A percentile compares a stretch with the other conserved stretches of the same genome.
These are phyloP conservation scores for Drosophila meridionalis DNA, from an alignment of 2,888 invertebrate genomes.

Conservation along the genomic window DNA sequence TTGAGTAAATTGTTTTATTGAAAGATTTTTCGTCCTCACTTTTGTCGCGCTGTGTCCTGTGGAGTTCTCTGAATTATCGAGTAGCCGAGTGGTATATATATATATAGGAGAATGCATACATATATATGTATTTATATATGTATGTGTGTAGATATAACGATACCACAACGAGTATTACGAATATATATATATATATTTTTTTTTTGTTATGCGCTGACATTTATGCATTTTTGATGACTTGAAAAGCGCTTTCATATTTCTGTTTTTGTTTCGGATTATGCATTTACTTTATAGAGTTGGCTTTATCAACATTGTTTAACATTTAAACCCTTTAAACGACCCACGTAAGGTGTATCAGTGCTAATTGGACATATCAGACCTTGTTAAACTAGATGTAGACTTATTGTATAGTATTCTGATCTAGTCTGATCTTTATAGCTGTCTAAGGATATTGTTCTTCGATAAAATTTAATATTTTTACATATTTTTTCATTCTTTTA, in stretches of 20 bases:
- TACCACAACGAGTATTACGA: constrained; percentile 16
- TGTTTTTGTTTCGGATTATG: constrained; percentile 18
- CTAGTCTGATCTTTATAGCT: neutral
- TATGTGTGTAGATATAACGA: constrained; percentile 8
- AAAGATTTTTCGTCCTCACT: constrained; percentile 69
- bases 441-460: too few species aligned
- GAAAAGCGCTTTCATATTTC: constrained; percentile 33
- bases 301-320: neutral
- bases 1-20: constrained; percentile 83
- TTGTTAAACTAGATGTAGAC: neutral
- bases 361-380: neutral
- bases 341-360: neutral
- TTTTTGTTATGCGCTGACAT: constrained; percentile 53
- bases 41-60: constrained; percentile 18
- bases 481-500: too few species aligned
- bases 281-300: constrained; percentile 12
- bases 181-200: constrained; percentile 11
- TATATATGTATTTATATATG: neutral
- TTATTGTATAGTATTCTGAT: neutral
- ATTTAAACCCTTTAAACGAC: neutral
- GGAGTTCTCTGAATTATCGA: constrained; percentile 35
- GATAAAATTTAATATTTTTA: too few species aligned
- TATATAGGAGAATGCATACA: neutral
- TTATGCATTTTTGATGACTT: constrained; percentile 73
- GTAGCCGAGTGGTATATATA: constrained; percentile 8